Base-by-base conservation (phyloP, 1,140 invertebrate genomes). In the Brachystomella parvula region DNA sequence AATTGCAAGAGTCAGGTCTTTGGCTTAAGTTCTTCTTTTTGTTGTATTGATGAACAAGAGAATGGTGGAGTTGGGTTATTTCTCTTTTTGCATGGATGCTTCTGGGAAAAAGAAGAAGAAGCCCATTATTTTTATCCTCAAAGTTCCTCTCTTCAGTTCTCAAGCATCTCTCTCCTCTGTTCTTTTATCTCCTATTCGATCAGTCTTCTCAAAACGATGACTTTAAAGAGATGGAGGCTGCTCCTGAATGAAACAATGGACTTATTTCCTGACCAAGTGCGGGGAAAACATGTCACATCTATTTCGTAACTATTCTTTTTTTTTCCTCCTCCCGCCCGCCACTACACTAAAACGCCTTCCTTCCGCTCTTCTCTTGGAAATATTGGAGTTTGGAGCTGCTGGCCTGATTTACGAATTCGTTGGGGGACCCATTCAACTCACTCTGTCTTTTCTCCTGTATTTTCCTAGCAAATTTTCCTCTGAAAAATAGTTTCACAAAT, bases 121-220 rank as follows among this genome's bases (percentile, higher is more conserved):
- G 58, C 57, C 63, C 67, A 69, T 69, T 69, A 69, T 65, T 69
- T 69, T 65, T 69, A 69, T 69, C 67, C 61, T 47, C 62, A 65
- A 65, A 59, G 61, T 65, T 61, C 56, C 59, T 47, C 62, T 63
- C 60, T 33, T 33, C 49, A 44, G n/a, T n/a, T 58, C 57, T 58
- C 12, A n/a, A n/a, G n/a, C n/a, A n/a, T n/a, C n/a, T n/a, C n/a
- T n/a, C n/a, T n/a, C n/a, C n/a, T n/a, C n/a, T n/a, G n/a, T n/a
- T n/a, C n/a, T n/a, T n/a, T n/a, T n/a, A n/a, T n/a, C n/a, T 35
- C 12, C 15, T n/a, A 15, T 33, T 12, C 31, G n/a, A 30, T 39
- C 33, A 26, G 24, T 53, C 49, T 39, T 39, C 6, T 19, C 35
- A 39, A 19, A 6, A 39, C 6, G 6, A 39, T 9, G 35, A 39